Percentiles rank a stretch among this genome's conserved stretches.
phyloP scores from a whole-genome alignment of 2,888 invertebrate genomes.

The Mystacides longicornis region DNA sequence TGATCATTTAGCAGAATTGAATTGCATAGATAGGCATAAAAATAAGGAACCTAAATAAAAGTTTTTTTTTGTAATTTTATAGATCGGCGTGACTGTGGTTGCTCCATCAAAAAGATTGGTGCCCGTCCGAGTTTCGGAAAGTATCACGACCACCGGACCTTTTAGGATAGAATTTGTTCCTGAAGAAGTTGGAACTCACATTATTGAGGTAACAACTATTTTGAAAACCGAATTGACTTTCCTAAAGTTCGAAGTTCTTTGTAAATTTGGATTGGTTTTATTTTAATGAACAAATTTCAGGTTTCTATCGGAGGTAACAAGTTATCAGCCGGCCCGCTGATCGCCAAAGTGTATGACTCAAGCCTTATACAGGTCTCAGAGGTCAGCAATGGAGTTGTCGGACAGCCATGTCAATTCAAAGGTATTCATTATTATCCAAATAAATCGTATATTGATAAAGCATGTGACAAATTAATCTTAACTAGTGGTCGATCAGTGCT shows the following conservation, averaged over 20 bases:
- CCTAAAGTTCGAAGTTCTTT: neutral
- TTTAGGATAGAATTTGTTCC: slow-evolving; percentile 90
- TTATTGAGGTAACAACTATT: slow-evolving; percentile 66
- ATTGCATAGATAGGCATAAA: too few species aligned
- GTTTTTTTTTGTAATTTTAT: slow-evolving; percentile 8
- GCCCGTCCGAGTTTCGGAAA: slow-evolving; percentile 74
- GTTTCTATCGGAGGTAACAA: slow-evolving; percentile 79
- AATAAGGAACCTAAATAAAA: too few species aligned
- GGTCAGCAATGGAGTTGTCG: slow-evolving; percentile 88
- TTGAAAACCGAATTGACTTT: neutral
- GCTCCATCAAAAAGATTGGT: slow-evolving; percentile 81
- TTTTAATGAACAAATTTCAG: slow-evolving; percentile 30
- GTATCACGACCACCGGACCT: slow-evolving; percentile 68
- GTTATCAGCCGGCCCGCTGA: slow-evolving; percentile 80
- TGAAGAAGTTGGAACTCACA: slow-evolving; percentile 88
- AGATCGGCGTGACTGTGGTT: slow-evolving; percentile 60
- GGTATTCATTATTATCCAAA: too few species aligned
- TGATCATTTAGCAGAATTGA: too few species aligned
- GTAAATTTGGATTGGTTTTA: neutral
- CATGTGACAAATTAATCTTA: too few species aligned
- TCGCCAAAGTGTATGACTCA: slow-evolving; percentile 92
- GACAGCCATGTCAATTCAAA: slow-evolving; percentile 94
- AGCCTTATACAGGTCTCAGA: slow-evolving; percentile 91
- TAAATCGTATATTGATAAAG: too few species aligned
- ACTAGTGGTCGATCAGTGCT: too few species aligned